Evolutionary conservation across 1,140 invertebrate species (phyloP), one percentile per base, ranked within the genome.

Genomic region (Sesamia nonagrioides): DNA sequence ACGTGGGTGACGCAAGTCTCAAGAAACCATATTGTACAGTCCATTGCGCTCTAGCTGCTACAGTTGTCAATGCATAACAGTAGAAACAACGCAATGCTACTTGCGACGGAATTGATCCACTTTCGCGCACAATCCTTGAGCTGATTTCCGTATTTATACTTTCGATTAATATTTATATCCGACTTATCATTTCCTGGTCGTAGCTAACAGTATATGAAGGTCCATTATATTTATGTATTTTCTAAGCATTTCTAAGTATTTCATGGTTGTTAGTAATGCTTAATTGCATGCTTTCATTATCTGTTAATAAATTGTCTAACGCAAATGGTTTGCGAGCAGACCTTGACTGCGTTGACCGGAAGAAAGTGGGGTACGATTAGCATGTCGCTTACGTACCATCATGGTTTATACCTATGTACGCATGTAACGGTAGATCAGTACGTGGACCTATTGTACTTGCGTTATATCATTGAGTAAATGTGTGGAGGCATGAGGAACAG

Each of bases 361-460:
- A 81, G 84, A 85, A 85, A 85, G 84, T 78, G 66, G 79, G 63
- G 56, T 80, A 45, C 13, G 42, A 80, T 84, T 81, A 82, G 63
- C 81, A 85, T 85, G 75, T 54, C 6, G 15, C 4, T 71, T 13
- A 21, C 72, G 77, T 82, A 63, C 48, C 33, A 45, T 35, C 40
- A 56, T 50, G 69, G 58, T 75, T 75, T 75, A 75, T 75, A 75
- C 35, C 50, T 75, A 61, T 61, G 58, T 75, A 61, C 42, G 56
- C 33, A 61, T 33, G 9, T 75, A 75, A 61, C 71, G 52, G 72
- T 61, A 35, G 21, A 27, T 61, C 35, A 33, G 18, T 73, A 73
- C 71, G 71, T 73, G 71, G 15, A 58, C 11, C 35, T 35, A 35
- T 27, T 68, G 63, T 50, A 48, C 3, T 48, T 68, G 11, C 8